These are phyloP conservation scores for Actinopyga echinites DNA, from an alignment of 53 echinoderm and acorn worm genomes.

Conservation along the genomic window DNA sequence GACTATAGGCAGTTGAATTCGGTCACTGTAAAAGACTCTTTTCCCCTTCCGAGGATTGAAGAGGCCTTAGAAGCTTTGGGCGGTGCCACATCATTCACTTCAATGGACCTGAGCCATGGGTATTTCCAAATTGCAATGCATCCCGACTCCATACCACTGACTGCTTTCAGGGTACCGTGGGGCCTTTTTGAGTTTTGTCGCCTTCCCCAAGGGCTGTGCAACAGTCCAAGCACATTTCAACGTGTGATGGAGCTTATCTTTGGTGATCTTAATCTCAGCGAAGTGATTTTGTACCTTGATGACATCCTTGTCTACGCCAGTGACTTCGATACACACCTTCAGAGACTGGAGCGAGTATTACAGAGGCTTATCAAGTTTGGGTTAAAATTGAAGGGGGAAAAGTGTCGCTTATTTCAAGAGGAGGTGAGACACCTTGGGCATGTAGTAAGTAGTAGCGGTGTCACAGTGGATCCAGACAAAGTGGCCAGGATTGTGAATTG, in stretches of 20 bases:
- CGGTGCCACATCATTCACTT: constrained; percentile 53
- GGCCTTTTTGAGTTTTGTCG: constrained; percentile 64
- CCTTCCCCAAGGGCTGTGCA: constrained; percentile 64
- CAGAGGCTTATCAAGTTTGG: neutral
- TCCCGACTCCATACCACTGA: constrained; percentile 48
- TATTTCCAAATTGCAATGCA: constrained; percentile 71
- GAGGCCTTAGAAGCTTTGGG: constrained; percentile 61
- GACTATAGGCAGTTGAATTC: constrained; percentile 38
- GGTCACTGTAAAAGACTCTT: constrained; percentile 59
- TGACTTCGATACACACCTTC: constrained; percentile 23
- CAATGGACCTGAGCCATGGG: constrained; percentile 64
- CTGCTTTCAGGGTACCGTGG: constrained; percentile 72
- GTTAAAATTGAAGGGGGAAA: constrained; percentile 49
- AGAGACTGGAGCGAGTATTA: constrained; percentile 26
- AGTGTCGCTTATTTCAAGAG: constrained; percentile 46
- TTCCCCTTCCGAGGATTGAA: constrained; percentile 57
- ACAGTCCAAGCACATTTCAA: constrained; percentile 73
- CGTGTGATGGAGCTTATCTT: constrained; percentile 62
- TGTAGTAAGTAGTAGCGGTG: constrained; percentile 31
- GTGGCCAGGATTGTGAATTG: constrained; percentile 45
- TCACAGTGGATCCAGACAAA: constrained; percentile 45
- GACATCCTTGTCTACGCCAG: constrained; percentile 53
- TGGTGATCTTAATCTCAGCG: constrained; percentile 52
- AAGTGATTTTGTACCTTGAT: constrained; percentile 51
- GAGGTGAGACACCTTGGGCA: constrained; percentile 36